These are phyloP conservation scores for Perca fluviatilis DNA, from an alignment of 2,113 vertebrate genomes.

Conservation along the genomic window DNA sequence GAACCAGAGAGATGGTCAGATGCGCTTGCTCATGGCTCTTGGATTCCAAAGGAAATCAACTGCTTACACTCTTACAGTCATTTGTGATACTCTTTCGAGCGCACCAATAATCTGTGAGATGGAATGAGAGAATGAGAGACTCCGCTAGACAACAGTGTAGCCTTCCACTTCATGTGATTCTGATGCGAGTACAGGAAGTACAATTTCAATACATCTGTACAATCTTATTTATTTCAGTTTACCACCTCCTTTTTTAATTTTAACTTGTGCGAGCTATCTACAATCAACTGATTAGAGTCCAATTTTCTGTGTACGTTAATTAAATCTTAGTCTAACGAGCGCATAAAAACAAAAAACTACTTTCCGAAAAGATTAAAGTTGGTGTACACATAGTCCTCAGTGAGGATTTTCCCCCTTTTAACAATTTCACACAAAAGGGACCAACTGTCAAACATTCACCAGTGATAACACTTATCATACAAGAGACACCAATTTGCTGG, in stretches of 20 bases:
- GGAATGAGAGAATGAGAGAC: conserved; percentile 27
- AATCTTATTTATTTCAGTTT: conserved; percentile 13
- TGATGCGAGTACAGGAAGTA: not conserved
- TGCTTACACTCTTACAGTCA: conserved; percentile 37
- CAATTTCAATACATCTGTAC: not conserved
- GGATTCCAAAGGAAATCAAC: conserved; percentile 52
- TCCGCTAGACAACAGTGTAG: not conserved
- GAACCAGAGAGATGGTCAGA: conserved; percentile 34
- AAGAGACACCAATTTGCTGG: conserved; percentile 6
- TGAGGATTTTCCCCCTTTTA: conserved; percentile 34
- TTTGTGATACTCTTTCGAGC: conserved; percentile 46
- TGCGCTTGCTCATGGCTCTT: conserved; percentile 36
- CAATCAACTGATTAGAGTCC: not conserved
- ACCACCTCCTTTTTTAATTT: not conserved
- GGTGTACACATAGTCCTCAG: not conserved
- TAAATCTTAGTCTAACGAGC: not conserved
- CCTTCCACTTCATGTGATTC: not conserved
- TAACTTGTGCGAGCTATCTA: not conserved
- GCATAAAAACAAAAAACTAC: not conserved
- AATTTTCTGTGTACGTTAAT: not conserved
- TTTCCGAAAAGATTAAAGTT: conserved; percentile 5
- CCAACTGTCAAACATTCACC: conserved; percentile 30
- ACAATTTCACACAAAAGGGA: conserved; percentile 33
- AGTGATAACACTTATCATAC: conserved; percentile 18
- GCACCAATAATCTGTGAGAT: conserved; percentile 38